A percentile compares a stretch with the other conserved stretches of the same genome.
These are phyloP conservation scores for Typhlichthys eigenmanni DNA, from an alignment of 2,797 vertebrate genomes.

Conservation along the genomic window DNA sequence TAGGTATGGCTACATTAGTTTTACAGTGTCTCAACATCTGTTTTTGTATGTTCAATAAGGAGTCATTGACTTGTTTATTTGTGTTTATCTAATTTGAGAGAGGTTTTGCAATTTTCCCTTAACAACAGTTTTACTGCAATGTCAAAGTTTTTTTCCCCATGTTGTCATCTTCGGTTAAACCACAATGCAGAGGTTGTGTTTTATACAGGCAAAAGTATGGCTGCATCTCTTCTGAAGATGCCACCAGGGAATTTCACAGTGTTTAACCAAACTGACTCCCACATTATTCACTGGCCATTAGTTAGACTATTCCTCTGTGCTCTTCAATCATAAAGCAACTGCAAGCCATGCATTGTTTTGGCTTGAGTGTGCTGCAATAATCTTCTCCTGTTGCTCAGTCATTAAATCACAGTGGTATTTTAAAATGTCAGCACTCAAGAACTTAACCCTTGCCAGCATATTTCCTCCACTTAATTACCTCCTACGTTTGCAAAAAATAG, in stretches of 20 bases:
- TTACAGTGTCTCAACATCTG: no score
- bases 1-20: no score
- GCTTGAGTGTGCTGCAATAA: constrained; percentile 33
- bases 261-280: no score
- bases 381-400: constrained; percentile 62
- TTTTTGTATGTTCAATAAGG: no score
- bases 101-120: background rate
- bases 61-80: background rate
- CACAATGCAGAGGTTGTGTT: background rate
- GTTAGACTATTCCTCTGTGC: background rate
- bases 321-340: background rate
- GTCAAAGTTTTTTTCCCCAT: background rate
- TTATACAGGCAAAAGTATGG: background rate
- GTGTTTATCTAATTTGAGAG: background rate
- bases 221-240: no score
- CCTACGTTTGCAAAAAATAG: constrained; percentile 1
- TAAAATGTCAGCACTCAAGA: constrained; percentile 63
- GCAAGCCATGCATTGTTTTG: background rate
- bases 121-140: background rate
- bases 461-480: constrained; percentile 35
- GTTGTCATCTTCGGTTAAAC: background rate
- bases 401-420: constrained; percentile 63
- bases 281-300: no score
- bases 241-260: no score
- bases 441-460: constrained; percentile 42